phyloP scores from a whole-genome alignment of 2,113 vertebrate genomes.

The Ptilonorhynchus violaceus region DNA sequence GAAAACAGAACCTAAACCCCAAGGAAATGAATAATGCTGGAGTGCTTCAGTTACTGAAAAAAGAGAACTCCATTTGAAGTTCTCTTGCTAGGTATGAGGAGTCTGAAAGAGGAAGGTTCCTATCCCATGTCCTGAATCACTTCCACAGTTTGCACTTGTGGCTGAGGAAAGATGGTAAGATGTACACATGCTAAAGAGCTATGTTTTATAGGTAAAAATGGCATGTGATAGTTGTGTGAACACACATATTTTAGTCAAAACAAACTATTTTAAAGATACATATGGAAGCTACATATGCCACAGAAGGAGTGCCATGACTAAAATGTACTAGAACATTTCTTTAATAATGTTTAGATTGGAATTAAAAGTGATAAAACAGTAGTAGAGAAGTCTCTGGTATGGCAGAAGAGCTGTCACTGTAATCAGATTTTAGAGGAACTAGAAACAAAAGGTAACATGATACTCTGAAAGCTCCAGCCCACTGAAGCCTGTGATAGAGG shows the following conservation, averaged over 20 bases:
- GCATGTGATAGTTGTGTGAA: background rate
- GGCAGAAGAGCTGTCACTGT: background rate
- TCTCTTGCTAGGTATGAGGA: background rate
- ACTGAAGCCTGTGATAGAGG: background rate
- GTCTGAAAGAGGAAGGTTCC: background rate
- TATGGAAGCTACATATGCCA: background rate
- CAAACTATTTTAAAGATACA: background rate
- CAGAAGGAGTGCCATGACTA: background rate
- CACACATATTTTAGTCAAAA: background rate
- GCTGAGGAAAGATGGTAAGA: background rate
- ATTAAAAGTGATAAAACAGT: background rate
- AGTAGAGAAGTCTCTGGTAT: background rate
- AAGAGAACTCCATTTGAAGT: background rate
- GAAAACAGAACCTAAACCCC: background rate
- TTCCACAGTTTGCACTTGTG: background rate
- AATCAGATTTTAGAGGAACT: background rate
- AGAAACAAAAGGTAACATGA: background rate
- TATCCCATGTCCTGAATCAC: background rate
- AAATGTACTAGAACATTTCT: background rate
- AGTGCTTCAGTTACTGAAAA: background rate
- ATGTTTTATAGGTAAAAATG: background rate
- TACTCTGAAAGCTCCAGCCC: background rate
- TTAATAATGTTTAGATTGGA: background rate
- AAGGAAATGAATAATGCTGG: background rate
- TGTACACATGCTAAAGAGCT: background rate